Conservation (phyloP, 2,113 vertebrate genomes). For the Oreochromis aureus region DNA sequence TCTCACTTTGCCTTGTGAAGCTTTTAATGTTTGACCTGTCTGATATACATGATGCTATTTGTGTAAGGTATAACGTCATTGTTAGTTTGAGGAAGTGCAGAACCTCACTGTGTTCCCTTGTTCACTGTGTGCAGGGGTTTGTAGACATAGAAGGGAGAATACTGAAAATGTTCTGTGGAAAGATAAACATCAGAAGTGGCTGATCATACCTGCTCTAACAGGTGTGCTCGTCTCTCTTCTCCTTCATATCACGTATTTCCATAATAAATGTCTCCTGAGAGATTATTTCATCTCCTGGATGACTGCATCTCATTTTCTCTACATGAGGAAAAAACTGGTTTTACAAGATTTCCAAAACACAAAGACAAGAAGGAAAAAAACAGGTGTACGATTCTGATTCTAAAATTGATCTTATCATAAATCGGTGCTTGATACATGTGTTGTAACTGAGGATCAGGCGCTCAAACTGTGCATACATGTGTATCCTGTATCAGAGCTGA, state of each 20-base stretch:
- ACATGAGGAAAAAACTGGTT: accelerated
- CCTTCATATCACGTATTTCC: neutral
- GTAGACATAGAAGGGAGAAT: neutral
- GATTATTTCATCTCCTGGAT: neutral
- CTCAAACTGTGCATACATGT: neutral
- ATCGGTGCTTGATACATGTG: accelerated
- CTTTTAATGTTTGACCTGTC: accelerated
- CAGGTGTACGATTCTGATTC: accelerated
- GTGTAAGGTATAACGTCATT: neutral
- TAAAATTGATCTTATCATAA: neutral
- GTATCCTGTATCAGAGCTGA: neutral
- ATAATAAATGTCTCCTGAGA: neutral
- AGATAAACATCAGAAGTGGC: neutral
- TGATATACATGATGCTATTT: neutral
- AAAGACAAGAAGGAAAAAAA: neutral
- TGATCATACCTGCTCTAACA: neutral
- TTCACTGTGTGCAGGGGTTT: neutral
- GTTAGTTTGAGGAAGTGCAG: neutral
- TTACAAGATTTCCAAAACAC: neutral
- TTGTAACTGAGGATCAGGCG: neutral
- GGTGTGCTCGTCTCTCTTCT: neutral
- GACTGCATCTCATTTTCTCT: neutral
- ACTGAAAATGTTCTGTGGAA: neutral
- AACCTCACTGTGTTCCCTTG: neutral
- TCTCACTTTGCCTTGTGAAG: neutral